Evolutionary conservation across 2,797 vertebrate genomes (phyloP).

Genomic region (Tamandua tetradactyla): DNA sequence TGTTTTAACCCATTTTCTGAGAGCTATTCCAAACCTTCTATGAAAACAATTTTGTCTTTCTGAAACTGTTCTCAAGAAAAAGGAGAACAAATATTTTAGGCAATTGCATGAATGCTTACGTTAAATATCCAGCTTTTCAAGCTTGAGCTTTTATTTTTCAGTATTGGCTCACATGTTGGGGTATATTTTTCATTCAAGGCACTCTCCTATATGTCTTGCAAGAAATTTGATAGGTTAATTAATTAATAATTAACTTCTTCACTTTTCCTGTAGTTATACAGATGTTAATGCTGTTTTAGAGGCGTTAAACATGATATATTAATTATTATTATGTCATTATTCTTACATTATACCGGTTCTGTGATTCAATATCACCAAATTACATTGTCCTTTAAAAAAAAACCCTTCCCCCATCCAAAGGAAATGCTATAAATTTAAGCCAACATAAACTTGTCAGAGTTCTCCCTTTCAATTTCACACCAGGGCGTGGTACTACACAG

Average conservation of each 20-base stretch:
- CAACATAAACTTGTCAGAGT: conserved; percentile 81
- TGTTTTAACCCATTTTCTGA: conserved; percentile 16
- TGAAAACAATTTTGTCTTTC: neutral
- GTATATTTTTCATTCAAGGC: neutral
- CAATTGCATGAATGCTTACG: neutral
- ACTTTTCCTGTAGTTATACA: neutral
- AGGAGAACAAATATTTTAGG: neutral
- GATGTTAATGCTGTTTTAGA: conserved; percentile 5
- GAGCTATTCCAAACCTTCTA: neutral
- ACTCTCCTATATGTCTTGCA: neutral
- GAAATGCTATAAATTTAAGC: conserved; percentile 79
- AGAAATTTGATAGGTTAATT: neutral
- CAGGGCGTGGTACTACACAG: conserved; percentile 82
- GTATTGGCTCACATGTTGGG: neutral
- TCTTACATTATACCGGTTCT: conserved; percentile 47
- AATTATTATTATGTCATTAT: neutral
- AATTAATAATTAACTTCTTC: neutral
- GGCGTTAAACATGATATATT: conserved; percentile 19
- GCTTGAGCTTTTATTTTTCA: neutral
- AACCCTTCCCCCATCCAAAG: conserved; percentile 68
- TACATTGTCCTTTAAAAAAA: conserved; percentile 67
- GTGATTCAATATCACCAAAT: conserved; percentile 66
- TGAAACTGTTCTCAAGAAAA: conserved; percentile 47
- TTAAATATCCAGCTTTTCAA: neutral
- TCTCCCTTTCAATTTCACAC: conserved; percentile 78